A percentile compares a stretch with the other conserved stretches of the same genome.
These are phyloP conservation scores for Triplophysa dalaica DNA, from an alignment of 2,113 vertebrate genomes.

Conservation along the genomic window DNA sequence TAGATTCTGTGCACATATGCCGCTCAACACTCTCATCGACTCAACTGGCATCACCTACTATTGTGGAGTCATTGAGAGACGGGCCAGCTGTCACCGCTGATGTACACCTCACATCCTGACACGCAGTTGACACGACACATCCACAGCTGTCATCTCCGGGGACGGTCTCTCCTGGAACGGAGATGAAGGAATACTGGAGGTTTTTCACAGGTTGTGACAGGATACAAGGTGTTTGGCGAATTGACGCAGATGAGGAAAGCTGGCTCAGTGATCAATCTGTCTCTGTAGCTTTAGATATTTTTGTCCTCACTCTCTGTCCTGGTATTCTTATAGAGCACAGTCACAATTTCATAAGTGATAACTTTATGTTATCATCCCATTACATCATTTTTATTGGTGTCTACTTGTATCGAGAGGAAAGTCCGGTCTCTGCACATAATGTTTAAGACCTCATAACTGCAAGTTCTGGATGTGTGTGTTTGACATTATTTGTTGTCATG, in stretches of 20 bases:
- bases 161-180: neutral
- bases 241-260: neutral
- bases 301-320: neutral
- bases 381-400: no score
- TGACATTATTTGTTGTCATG: neutral
- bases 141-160: constrained; percentile 36
- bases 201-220: constrained; percentile 30
- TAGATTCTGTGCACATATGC: neutral
- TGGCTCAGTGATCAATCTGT: neutral
- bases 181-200: constrained; percentile 17
- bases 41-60: constrained; percentile 17
- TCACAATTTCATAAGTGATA: neutral
- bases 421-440: neutral
- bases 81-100: neutral
- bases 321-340: neutral
- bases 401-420: no score
- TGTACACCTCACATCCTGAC: constrained; percentile 18
- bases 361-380: neutral
- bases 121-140: neutral
- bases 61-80: neutral
- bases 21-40: neutral
- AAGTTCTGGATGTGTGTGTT: neutral
- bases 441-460: neutral
- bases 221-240: constrained; percentile 31
- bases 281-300: neutral